Percentiles rank a stretch among this genome's conserved stretches.
These are phyloP conservation scores for Diorhabda sublineata DNA, from an alignment of 1,140 invertebrate genomes.

Conservation along the genomic window DNA sequence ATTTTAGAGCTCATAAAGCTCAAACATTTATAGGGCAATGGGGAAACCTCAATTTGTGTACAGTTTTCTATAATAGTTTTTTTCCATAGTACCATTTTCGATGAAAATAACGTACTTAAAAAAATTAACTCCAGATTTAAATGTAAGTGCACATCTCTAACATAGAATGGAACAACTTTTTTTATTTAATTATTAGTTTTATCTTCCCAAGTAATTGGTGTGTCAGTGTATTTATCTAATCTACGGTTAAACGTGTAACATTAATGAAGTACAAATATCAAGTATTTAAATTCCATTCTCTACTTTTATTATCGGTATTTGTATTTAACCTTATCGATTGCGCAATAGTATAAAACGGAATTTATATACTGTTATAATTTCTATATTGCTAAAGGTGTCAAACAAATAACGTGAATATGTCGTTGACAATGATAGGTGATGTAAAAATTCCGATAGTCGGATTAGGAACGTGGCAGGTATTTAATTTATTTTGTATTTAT, in stretches of 20 bases:
- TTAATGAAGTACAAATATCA: background rate
- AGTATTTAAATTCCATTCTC: background rate
- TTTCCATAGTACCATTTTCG: too few relatives aligned
- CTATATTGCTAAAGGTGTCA: too few relatives aligned
- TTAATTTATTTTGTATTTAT: slow-evolving; percentile 3
- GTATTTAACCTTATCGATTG: background rate
- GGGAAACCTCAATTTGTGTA: too few relatives aligned
- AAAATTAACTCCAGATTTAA: too few relatives aligned
- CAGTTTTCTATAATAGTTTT: too few relatives aligned
- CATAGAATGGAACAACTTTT: too few relatives aligned
- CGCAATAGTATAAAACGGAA: background rate
- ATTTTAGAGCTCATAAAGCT: too few relatives aligned
- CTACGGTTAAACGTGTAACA: background rate
- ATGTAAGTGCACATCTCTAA: too few relatives aligned
- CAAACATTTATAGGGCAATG: too few relatives aligned
- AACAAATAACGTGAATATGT: slow-evolving; percentile 4
- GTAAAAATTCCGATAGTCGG: slow-evolving; percentile 29
- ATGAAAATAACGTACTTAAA: too few relatives aligned
- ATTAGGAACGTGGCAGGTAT: slow-evolving; percentile 33
- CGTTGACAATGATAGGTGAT: slow-evolving; percentile 9
- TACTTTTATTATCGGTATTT: background rate
- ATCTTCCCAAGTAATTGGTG: background rate
- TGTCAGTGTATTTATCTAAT: background rate
- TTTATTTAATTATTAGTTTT: too few relatives aligned
- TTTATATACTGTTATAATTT: background rate